phyloP scores from a whole-genome alignment of 2,888 invertebrate genomes.

The Metellina segmentata region DNA sequence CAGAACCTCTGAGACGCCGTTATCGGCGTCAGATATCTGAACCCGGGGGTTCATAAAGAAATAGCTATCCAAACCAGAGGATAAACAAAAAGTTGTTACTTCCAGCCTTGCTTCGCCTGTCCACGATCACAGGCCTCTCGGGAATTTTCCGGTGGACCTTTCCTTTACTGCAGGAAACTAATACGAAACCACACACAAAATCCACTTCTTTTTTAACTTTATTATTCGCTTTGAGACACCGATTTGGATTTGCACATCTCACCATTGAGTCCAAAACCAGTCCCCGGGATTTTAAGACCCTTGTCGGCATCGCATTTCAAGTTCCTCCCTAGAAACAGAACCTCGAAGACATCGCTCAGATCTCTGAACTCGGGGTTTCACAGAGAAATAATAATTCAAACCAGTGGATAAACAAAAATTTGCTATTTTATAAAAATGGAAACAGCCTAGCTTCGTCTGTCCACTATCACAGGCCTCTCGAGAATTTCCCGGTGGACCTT shows the following conservation, averaged over 20 bases:
- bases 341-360: slow-evolving; percentile 1
- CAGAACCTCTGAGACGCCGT: neutral
- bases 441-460: too few relatives aligned
- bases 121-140: too few relatives aligned
- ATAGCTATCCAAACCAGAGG: slow-evolving; percentile 39
- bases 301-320: neutral
- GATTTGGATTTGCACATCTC: neutral
- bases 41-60: slow-evolving; percentile 25
- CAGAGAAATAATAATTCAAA: slow-evolving; percentile 57
- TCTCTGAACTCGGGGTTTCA: slow-evolving; percentile 1
- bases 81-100: too few relatives aligned
- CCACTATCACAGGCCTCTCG: too few relatives aligned
- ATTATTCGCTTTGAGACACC: neutral
- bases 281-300: neutral
- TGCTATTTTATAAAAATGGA: too few relatives aligned
- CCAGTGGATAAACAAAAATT: too few relatives aligned
- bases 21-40: neutral
- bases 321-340: neutral
- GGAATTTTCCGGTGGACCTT: too few relatives aligned
- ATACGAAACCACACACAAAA: neutral
- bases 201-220: neutral
- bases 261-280: neutral
- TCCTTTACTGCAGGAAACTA: neutral
- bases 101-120: too few relatives aligned
- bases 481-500: too few relatives aligned